Evolutionary conservation across 2,113 vertebrate genomes (phyloP), one percentile per base, ranked within the genome.

Genomic region (Dicentrarchus labrax): DNA sequence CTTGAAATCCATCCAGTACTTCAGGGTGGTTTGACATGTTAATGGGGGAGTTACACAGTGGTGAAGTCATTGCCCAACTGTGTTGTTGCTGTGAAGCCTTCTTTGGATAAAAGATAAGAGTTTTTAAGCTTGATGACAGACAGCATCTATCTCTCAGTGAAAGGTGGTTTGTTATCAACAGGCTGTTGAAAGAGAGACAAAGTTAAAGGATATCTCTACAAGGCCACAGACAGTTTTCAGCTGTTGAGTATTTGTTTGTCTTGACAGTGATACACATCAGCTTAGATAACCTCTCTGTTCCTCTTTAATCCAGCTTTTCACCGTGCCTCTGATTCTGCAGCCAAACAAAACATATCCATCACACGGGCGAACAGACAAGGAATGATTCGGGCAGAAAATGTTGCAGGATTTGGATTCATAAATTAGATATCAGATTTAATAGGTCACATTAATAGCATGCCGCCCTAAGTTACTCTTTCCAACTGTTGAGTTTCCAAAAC

Each of bases 401-500:
- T 61, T 3, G 3, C 4, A 41, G 39, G 77, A 79, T 78, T 83
- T 86, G 22, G 64, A 76, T 56, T 30, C 57, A 59, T 16, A 45
- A 70, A 59, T 61, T 17, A 59, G 22, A 67, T 65, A 81, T 87
- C 76, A 39, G n/a, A 66, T 87, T 87, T 80, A 82, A 72, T 47
- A 30, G 83, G 61, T 83, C 78, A 82, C 51, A 76, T 43, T 62
- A 36, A 67, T 69, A 80, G 8, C 38, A 60, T 45, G 21, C 57
- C 22, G 38, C 8, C 51, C 45, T 0, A 59, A 41, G 36, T 43
- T 45, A 8, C 2, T 66, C 41, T 39, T 45, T 66, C 74, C 80
- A 78, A 87, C 51, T 72, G 82, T 60, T 72, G 70, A 48, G 76
- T 61, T 76, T 88, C 90, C 81, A 88, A 76, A 86, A 72, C 38